phyloP scores from a whole-genome alignment of 2,888 invertebrate species.

The Machimus rusticus region DNA sequence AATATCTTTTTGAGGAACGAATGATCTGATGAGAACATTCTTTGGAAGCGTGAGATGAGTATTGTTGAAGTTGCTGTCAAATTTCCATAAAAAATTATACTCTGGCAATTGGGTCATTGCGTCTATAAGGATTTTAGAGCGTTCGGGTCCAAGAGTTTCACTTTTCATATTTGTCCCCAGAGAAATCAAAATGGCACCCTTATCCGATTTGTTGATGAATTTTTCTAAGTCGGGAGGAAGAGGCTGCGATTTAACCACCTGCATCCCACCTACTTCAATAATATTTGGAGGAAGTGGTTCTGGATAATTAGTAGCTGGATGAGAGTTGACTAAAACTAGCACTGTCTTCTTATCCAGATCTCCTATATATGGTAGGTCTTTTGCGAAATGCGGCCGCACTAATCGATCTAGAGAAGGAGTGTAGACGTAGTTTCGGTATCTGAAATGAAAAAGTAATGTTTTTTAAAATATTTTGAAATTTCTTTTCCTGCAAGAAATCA shows the following conservation, averaged over 20 bases:
- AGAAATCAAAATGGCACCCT: constrained; percentile 58
- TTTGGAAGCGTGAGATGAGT: constrained; percentile 53
- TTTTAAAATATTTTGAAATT: neutral
- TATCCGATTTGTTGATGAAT: constrained; percentile 53
- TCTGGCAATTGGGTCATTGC: constrained; percentile 54
- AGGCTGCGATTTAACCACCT: constrained; percentile 53
- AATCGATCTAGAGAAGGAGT: constrained; percentile 50
- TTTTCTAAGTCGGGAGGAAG: constrained; percentile 52
- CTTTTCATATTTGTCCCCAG: constrained; percentile 56
- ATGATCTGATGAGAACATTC: constrained; percentile 63
- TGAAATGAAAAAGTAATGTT: constrained; percentile 39
- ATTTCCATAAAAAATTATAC: constrained; percentile 61
- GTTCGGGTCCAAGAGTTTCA: constrained; percentile 46
- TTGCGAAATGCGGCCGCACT: constrained; percentile 48
- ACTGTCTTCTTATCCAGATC: constrained; percentile 51
- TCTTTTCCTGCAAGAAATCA: constrained; percentile 24
- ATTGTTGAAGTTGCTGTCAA: constrained; percentile 48
- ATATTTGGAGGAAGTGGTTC: constrained; percentile 58
- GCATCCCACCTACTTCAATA: constrained; percentile 59
- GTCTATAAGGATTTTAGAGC: constrained; percentile 50
- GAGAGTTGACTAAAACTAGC: constrained; percentile 57
- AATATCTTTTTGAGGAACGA: constrained; percentile 66
- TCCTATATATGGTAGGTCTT: constrained; percentile 48
- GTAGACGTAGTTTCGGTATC: constrained; percentile 49
- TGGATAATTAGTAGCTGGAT: constrained; percentile 56